Evolutionary conservation across 2,113 vertebrate species (phyloP), one percentile per base, ranked within the genome.

Genomic region (Hassar affinis): DNA sequence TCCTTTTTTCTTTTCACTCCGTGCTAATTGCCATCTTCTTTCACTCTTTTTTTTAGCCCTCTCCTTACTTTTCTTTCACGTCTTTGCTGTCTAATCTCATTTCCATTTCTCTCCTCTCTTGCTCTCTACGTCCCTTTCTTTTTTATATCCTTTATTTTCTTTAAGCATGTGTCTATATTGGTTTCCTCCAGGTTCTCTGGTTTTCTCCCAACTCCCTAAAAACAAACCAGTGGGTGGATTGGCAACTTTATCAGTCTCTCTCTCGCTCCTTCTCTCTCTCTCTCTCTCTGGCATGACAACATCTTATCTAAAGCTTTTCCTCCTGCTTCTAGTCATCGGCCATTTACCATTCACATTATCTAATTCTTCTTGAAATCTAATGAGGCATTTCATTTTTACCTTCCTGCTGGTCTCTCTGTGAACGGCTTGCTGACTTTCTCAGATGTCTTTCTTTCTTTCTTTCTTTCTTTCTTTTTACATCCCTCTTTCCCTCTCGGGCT

Each of bases 341-440:
- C 30, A 80, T 84, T 84, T 64, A 79, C 54, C 52, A 42, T 57
- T 77, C 9, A 47, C 47, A 33, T 79, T n/a, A 62, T 57, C 79
- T 85, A 77, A 81, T 69, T 62, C 62, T 4, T 71, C 52, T 11
- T 71, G 4, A 69, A 10, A 69, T 74, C 75, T 47, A 72, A 83
- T 14, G 75, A 49, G 30, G 27, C 85, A 54, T 38, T 76, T 80
- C 52, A 71, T 81, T 85, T 66, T 84, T 52, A 57, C 38, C n/a
- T 45, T 47, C n/a, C 30, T 54, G 33, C 64, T 8, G 15, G 18
- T 25, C 22, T 66, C 76, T 14, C 49, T 45, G 66, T 4, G 2
- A 8, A 74, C 71, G 17, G 6, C 25, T n/a, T 38, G 33, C 49
- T 68, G 30, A 9, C 68, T 42, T n/a, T 69, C 9, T 69, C 18